Percentiles rank a stretch among this genome's conserved stretches.
These are phyloP conservation scores for Brachymystax lenok DNA, from an alignment of 2,797 vertebrate genomes.

Conservation along the genomic window DNA sequence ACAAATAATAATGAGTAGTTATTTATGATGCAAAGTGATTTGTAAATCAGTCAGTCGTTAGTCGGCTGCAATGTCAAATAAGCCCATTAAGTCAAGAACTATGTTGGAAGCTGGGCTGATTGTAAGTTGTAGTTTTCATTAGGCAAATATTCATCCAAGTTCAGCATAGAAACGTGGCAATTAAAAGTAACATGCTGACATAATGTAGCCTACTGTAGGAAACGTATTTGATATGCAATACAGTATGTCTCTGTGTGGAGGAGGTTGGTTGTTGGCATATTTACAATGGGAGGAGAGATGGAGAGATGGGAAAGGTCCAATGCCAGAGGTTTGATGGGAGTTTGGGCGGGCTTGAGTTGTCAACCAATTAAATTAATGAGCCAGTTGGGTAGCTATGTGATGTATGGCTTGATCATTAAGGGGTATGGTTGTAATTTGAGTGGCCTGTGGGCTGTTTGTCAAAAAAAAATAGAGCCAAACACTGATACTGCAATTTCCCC, in stretches of 20 bases:
- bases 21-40: no score
- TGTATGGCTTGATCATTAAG: constrained; percentile 60
- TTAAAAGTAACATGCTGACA: no score
- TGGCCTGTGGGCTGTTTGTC: constrained; percentile 51
- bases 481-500: constrained; percentile 32
- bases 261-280: constrained; percentile 47
- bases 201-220: no score
- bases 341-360: constrained; percentile 50
- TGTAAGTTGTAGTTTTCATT: no score
- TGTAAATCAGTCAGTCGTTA: no score
- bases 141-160: no score
- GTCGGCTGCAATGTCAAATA: no score
- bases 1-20: no score
- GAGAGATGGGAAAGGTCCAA: constrained; percentile 17
- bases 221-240: neutral
- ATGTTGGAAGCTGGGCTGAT: no score
- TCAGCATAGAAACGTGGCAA: no score
- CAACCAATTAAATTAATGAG: constrained; percentile 73
- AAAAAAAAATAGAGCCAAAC: constrained; percentile 48
- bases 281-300: constrained; percentile 46
- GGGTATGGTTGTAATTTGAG: constrained; percentile 57
- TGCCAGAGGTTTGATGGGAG: constrained; percentile 51
- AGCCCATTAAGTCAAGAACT: no score
- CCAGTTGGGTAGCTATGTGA: constrained; percentile 58
- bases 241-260: constrained; percentile 24